A percentile compares a stretch with the other conserved stretches of the same genome.
phyloP scores from a whole-genome alignment of 1,140 invertebrate genomes.

The Pseudomyrmex flavicornis region DNA sequence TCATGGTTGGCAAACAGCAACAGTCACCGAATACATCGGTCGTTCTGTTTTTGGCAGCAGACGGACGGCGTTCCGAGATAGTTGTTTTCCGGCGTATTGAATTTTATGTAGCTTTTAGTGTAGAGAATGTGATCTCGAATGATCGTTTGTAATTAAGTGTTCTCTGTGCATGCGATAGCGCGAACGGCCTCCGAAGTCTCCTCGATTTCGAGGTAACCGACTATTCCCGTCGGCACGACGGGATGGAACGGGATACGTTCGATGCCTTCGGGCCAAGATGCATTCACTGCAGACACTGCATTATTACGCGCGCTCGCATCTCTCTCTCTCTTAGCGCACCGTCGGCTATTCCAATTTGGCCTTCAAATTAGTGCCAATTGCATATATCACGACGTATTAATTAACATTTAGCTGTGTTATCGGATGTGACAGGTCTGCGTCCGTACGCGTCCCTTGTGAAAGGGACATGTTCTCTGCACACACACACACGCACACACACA shows the following conservation, averaged over 20 bases:
- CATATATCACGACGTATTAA: constrained; percentile 74
- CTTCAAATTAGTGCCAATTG: constrained; percentile 75
- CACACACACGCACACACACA: no score
- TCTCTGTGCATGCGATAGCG: constrained; percentile 27
- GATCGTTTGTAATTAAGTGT: constrained; percentile 56
- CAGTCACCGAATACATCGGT: background rate
- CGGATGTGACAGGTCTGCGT: constrained; percentile 8
- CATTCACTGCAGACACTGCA: constrained; percentile 68
- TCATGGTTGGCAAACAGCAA: background rate
- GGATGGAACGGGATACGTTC: constrained; percentile 5
- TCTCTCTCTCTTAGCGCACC: constrained; percentile 56
- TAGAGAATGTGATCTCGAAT: background rate
- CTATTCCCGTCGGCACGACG: constrained; percentile 35
- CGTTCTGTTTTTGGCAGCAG: background rate
- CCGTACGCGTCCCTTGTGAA: background rate
- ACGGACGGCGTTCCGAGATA: background rate
- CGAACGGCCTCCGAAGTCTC: constrained; percentile 27
- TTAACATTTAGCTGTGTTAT: constrained; percentile 72
- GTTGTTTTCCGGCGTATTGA: constrained; percentile 28
- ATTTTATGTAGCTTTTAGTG: background rate
- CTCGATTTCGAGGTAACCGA: constrained; percentile 36
- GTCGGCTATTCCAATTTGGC: constrained; percentile 65
- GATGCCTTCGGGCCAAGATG: constrained; percentile 38
- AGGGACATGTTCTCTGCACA: no score
- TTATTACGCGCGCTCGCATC: constrained; percentile 70